phyloP scores from a whole-genome alignment of 2,797 vertebrate genomes.

The Rhinatrema bivittatum region DNA sequence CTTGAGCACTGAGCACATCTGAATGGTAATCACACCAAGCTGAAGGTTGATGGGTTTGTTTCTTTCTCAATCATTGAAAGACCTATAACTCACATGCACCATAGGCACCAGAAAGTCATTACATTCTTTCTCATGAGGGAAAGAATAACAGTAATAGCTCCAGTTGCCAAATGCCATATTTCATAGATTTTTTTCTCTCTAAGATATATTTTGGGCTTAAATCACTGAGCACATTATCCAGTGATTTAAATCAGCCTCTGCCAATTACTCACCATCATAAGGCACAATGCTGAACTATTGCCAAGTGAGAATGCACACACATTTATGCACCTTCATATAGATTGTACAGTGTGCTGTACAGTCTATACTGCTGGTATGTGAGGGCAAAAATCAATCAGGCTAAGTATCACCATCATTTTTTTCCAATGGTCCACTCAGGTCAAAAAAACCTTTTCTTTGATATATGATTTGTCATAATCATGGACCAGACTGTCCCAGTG shows the following conservation, averaged over 20 bases:
- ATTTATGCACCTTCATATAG: too few species aligned
- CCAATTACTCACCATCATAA: neutral
- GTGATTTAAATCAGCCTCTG: slow-evolving; percentile 14
- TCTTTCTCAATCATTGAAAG: neutral
- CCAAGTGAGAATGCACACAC: too few species aligned
- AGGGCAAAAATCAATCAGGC: too few species aligned
- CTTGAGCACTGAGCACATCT: slow-evolving; percentile 1
- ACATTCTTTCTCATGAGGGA: neutral
- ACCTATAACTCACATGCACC: neutral
- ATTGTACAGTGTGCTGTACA: too few species aligned
- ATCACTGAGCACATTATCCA: slow-evolving; percentile 5
- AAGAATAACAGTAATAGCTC: slow-evolving; percentile 3
- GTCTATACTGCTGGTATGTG: too few species aligned
- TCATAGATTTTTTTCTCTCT: neutral
- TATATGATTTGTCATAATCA: too few species aligned
- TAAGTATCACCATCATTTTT: too few species aligned
- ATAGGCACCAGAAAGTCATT: neutral
- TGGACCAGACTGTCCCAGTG: too few species aligned
- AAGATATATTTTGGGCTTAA: slow-evolving; percentile 1
- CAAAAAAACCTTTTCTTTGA: too few species aligned
- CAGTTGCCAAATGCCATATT: neutral
- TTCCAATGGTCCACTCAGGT: too few species aligned
- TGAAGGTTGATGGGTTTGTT: neutral
- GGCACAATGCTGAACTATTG: too few species aligned
- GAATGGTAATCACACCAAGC: neutral